Evolutionary conservation across 2,113 vertebrate genomes (phyloP).

Genomic region (human (Homo sapiens)): DNA sequence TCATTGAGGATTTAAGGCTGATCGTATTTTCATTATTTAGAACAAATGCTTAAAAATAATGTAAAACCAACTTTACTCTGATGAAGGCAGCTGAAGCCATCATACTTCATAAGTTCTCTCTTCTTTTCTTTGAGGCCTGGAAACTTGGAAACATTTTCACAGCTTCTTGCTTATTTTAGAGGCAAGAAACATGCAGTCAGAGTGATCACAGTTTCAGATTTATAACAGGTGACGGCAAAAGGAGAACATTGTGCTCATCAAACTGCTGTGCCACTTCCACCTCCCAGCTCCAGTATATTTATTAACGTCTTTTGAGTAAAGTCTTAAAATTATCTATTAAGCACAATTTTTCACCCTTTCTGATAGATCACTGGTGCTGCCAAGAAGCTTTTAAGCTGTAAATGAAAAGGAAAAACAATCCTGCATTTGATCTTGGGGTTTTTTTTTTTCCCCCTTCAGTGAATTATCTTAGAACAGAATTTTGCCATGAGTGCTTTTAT

Average conservation of each 20-base stretch:
- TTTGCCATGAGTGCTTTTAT: constrained; percentile 24
- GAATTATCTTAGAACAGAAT: constrained; percentile 60
- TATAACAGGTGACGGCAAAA: constrained; percentile 63
- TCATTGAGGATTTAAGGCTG: neutral
- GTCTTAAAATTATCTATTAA: constrained; percentile 78
- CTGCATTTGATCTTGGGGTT: constrained; percentile 60
- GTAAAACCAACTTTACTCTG: neutral
- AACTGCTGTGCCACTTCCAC: neutral
- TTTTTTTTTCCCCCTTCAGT: neutral
- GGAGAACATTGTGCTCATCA: constrained; percentile 31
- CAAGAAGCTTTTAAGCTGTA: constrained; percentile 79
- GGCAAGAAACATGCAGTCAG: constrained; percentile 63
- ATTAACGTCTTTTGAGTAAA: constrained; percentile 77
- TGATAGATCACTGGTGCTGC: constrained; percentile 73
- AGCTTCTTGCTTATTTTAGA: constrained; percentile 76
- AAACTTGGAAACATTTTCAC: constrained; percentile 70
- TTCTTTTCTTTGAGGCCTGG: constrained; percentile 38
- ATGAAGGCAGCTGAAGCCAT: neutral
- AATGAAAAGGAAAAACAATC: constrained; percentile 75
- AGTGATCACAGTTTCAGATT: constrained; percentile 70
- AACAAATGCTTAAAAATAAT: neutral
- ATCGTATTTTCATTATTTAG: neutral
- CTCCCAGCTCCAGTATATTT: constrained; percentile 62
- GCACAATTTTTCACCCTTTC: constrained; percentile 75
- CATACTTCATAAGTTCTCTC: neutral